phyloP scores from a whole-genome alignment of 2,888 invertebrate species.

The Agriopis leucophaearia region DNA sequence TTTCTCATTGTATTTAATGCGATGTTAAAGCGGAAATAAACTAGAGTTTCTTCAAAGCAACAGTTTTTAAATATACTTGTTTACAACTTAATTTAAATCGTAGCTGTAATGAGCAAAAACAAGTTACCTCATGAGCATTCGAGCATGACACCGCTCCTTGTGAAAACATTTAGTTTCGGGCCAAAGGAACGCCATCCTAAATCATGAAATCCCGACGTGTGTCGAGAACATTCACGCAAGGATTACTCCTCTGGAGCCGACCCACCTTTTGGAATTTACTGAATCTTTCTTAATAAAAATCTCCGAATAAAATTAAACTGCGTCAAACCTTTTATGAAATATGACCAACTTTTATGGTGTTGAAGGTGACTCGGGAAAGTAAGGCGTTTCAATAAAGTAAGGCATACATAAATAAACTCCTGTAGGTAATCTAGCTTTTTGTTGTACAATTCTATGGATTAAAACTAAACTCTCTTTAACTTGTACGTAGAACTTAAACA shows the following conservation, averaged over 20 bases:
- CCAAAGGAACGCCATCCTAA: constrained; percentile 54
- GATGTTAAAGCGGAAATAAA: too few relatives aligned
- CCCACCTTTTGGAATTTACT: constrained; percentile 51
- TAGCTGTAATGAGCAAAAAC: constrained; percentile 3
- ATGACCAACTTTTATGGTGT: constrained; percentile 51
- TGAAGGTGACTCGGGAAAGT: constrained; percentile 43
- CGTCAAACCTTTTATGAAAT: constrained; percentile 46
- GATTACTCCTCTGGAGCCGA: constrained; percentile 51
- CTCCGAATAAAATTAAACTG: constrained; percentile 48
- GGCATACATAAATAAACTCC: constrained; percentile 55
- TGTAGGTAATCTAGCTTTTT: constrained; percentile 39
- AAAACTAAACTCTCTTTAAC: constrained; percentile 3
- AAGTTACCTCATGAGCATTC: neutral
- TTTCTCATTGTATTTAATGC: too few relatives aligned
- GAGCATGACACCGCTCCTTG: constrained; percentile 25
- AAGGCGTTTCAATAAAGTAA: constrained; percentile 50
- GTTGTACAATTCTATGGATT: constrained; percentile 43
- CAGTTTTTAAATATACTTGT: neutral
- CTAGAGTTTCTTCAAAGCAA: too few relatives aligned
- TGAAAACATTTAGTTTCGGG: constrained; percentile 40
- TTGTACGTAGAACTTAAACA: constrained; percentile 8
- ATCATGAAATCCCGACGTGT: constrained; percentile 61
- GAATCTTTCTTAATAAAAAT: constrained; percentile 48
- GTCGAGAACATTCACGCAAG: constrained; percentile 52
- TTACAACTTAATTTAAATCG: neutral